Conservation (phyloP, 2,113 vertebrate species). For the Plectropomus leopardus region DNA sequence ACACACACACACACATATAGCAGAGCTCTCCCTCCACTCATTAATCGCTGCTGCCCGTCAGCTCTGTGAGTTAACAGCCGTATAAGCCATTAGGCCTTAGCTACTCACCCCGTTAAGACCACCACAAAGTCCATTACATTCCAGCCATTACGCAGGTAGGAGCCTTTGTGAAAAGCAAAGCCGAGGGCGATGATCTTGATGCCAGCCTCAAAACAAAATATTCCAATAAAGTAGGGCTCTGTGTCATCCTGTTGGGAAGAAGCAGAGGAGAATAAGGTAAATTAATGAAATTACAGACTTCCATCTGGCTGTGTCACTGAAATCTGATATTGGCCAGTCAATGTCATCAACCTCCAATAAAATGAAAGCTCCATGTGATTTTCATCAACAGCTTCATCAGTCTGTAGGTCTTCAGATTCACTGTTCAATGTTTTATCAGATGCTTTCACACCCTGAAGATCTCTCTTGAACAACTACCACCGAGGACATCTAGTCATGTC, state of each 20-base stretch:
- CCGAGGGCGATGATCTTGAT: constrained; percentile 99
- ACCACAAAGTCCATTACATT: constrained; percentile 99
- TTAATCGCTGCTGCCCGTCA: constrained; percentile 68
- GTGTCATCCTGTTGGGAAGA: constrained; percentile 91
- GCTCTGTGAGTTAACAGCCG: constrained; percentile 64
- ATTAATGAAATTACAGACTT: constrained; percentile 4
- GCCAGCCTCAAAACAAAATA: constrained; percentile 99
- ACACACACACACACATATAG: constrained; percentile 47
- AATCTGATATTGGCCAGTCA: background rate
- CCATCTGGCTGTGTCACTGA: background rate
- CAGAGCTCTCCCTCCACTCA: constrained; percentile 39
- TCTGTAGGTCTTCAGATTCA: too few species aligned
- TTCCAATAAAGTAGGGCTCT: constrained; percentile 99
- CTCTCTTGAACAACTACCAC: background rate
- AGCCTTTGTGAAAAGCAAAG: constrained; percentile 98
- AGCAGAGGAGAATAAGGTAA: constrained; percentile 6
- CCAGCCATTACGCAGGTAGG: constrained; percentile 98
- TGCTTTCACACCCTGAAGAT: background rate
- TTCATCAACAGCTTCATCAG: background rate
- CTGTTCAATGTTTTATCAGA: background rate
- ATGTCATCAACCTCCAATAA: background rate
- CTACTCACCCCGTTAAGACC: constrained; percentile 96
- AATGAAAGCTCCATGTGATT: background rate
- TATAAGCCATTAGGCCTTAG: constrained; percentile 64
- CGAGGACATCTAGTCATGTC: background rate